Percentiles rank a stretch among this genome's conserved stretches.
These are phyloP conservation scores for Cataglyphis albicans DNA, from an alignment of 2,888 invertebrate species.

Conservation along the genomic window DNA sequence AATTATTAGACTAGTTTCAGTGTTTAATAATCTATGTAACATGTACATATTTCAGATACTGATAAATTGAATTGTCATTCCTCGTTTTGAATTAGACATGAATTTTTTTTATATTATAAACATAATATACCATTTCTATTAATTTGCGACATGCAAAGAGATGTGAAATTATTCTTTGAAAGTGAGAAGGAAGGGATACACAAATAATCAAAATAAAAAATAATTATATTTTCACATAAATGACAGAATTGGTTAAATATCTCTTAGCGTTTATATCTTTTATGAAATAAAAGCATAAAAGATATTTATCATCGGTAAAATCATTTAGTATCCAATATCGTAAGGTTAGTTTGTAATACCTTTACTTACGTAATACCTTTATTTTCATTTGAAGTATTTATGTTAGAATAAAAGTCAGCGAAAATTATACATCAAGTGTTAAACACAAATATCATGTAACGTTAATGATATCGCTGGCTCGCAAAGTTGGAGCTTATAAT, in stretches of 20 bases:
- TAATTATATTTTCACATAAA: constrained; percentile 17
- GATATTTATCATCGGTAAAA: constrained; percentile 26
- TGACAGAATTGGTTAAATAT: constrained; percentile 1
- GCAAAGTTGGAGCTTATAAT: neutral
- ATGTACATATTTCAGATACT: neutral
- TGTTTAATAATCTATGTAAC: neutral
- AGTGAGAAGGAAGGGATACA: neutral
- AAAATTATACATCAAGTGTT: constrained; percentile 24
- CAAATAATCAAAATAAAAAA: neutral
- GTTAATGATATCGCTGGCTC: constrained; percentile 1
- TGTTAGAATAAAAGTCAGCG: constrained; percentile 25
- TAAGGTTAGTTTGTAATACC: constrained; percentile 31
- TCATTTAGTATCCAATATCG: constrained; percentile 18
- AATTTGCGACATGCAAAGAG: neutral
- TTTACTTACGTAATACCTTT: constrained; percentile 40
- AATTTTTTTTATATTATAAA: neutral
- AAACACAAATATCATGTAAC: constrained; percentile 8
- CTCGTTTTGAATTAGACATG: neutral
- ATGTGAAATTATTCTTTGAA: neutral
- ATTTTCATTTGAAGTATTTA: constrained; percentile 33
- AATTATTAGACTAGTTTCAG: neutral
- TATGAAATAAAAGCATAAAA: constrained; percentile 19
- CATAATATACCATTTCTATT: neutral
- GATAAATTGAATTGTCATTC: neutral
- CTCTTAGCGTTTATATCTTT: constrained; percentile 4